Conservation (phyloP, 2,888 invertebrate genomes). For the Rhyacophila evoluta region DNA sequence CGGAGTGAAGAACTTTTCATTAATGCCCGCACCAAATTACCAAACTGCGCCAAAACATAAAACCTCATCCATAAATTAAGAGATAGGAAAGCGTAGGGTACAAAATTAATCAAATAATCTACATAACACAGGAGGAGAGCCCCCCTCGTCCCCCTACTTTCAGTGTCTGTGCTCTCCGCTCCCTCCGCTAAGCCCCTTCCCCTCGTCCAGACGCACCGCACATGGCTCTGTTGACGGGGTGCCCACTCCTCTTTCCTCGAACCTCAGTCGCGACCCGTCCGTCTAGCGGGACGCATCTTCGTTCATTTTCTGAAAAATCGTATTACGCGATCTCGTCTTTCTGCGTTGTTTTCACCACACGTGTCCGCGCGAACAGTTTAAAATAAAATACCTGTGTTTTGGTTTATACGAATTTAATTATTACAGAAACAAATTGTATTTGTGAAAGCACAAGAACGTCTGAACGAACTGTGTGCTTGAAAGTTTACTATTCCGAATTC, state of each 20-base stretch:
- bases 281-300: conserved; percentile 50
- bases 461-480: not conserved
- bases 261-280: conserved; percentile 56
- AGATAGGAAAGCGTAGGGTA: conserved; percentile 54
- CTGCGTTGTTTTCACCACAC: not conserved
- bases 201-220: conserved; percentile 57
- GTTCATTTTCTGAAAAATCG: conserved; percentile 53
- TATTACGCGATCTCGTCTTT: conserved; percentile 11
- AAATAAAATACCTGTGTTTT: conserved; percentile 10
- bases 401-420: not conserved
- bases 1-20: conserved; percentile 51
- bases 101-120: conserved; percentile 56
- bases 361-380: not conserved
- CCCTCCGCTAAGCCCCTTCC: conserved; percentile 55
- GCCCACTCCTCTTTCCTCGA: conserved; percentile 42
- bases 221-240: conserved; percentile 55
- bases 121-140: conserved; percentile 50
- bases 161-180: conserved; percentile 27
- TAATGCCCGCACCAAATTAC: conserved; percentile 51
- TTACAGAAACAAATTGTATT: not conserved
- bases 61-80: conserved; percentile 55
- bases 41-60: conserved; percentile 55
- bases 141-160: conserved; percentile 11
- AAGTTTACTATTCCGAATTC: conserved; percentile 15
- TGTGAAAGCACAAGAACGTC: not conserved